Evolutionary conservation across 1,140 invertebrate genomes (phyloP), one percentile per base, ranked within the genome.

Genomic region (Drosophila athabasca): DNA sequence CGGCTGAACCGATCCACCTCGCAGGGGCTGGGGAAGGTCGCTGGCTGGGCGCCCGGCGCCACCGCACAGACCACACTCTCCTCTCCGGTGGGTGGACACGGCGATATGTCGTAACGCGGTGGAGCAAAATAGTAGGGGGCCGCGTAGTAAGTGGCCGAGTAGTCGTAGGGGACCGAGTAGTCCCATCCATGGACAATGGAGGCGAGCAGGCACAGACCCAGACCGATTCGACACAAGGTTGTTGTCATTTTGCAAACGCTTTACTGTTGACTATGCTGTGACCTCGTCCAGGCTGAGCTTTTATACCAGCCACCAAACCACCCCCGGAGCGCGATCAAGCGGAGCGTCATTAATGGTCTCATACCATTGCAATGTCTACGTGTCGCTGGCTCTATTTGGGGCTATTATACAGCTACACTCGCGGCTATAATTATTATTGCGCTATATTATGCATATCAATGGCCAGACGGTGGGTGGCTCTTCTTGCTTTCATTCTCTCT

Each of bases 331-430:
- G 11, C 41, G 22, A 17, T 29, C 35, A 53, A 13, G 31, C 6
- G 19, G 57, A 29, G 15, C 45, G 55, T 13, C 29, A 59, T 19
- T 31, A 44, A 29, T 75, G 72, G 26, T 67, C 77, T 71, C 53
- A 66, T 81, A 77, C 68, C 59, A 52, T 74, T 46, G 78, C 68
- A 77, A 81, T 85, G 74, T 71, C 64, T 87, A 85, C 81, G 81
- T 85, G 81, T 78, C 46, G 49, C 17, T 29, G 39, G 70, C 58
- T 17, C 39, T 49, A 29, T 79, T 83, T 75, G 17, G 35, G 3
- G 35, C 35, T 39, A 39, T 39, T 39, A 39, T 39, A 39, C 11
- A 39, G 35, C 35, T 39, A 39, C 5, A 39, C 11, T 39, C 4
- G 11, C 11, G 1, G 35, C 3, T 39, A 39, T 69, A 31, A 49